Percentiles rank a stretch among this genome's conserved stretches.
Conservation (phyloP, 2,113 vertebrate species). For the Glaucomys volans region DNA sequence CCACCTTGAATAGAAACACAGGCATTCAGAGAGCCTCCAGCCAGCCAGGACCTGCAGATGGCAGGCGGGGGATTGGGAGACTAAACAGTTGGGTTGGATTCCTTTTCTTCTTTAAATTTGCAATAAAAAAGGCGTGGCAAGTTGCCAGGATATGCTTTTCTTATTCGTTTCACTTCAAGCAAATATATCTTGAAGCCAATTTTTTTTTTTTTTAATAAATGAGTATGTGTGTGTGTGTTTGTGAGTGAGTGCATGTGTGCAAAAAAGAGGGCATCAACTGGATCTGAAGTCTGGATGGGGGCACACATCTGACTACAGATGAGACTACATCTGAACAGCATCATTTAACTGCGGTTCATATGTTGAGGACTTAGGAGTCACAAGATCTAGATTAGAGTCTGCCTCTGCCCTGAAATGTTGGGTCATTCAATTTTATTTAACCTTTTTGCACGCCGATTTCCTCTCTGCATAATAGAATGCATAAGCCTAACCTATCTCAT, state of each 20-base stretch:
- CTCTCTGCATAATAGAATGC: neutral
- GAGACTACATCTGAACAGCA: neutral
- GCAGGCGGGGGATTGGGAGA: neutral
- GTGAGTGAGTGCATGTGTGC: neutral
- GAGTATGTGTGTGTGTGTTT: neutral
- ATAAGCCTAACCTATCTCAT: neutral
- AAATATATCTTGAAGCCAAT: conserved; percentile 39
- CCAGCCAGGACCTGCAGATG: conserved; percentile 28
- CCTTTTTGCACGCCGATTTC: neutral
- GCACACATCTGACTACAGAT: neutral
- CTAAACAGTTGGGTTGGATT: neutral
- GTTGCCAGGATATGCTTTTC: conserved; percentile 34
- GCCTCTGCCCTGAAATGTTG: neutral
- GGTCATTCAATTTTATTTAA: neutral
- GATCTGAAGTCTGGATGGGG: neutral
- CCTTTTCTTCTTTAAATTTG: conserved; percentile 45
- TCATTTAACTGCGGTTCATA: fast-evolving
- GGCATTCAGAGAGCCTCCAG: neutral
- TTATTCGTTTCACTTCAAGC: conserved; percentile 29
- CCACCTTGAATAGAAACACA: neutral
- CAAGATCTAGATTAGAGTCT: neutral
- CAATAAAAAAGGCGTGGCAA: conserved; percentile 52
- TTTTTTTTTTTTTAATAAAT: neutral
- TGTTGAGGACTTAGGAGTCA: neutral
- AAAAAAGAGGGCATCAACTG: too few species aligned